Evolutionary conservation across 2,797 vertebrate genomes (phyloP).

Genomic region (Botia kubotai): DNA sequence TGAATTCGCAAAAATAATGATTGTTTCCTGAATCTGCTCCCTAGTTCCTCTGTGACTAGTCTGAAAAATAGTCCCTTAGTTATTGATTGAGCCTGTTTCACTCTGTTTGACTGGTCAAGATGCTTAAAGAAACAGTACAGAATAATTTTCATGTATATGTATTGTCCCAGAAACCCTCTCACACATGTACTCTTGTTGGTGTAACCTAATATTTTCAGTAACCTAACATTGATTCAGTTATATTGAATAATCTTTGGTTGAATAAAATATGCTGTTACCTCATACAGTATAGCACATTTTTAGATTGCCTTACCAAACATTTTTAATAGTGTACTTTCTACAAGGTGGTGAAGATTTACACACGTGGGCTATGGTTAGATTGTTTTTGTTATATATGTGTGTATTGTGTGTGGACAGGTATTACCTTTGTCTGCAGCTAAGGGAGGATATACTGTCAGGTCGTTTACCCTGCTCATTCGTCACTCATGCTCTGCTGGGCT

Average conservation of each 20-base stretch:
- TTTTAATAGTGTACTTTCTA: neutral
- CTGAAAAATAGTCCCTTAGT: neutral
- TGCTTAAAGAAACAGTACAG: neutral
- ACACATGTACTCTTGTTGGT: too few relatives aligned
- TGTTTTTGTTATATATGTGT: conserved; percentile 18
- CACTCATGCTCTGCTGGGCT: conserved; percentile 94
- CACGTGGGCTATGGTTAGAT: neutral
- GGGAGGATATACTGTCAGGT: conserved; percentile 94
- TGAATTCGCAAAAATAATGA: conserved; percentile 6
- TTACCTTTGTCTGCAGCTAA: conserved; percentile 96
- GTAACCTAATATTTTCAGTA: too few relatives aligned
- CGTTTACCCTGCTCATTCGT: conserved; percentile 96
- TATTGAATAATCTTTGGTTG: too few relatives aligned
- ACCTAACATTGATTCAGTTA: too few relatives aligned
- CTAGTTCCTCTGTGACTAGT: neutral
- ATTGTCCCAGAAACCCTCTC: too few relatives aligned
- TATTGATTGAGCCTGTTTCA: neutral
- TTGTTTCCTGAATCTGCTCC: neutral
- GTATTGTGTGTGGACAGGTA: conserved; percentile 79
- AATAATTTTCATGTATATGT: too few relatives aligned
- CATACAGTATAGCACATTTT: neutral
- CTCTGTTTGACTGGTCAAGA: neutral
- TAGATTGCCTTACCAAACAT: neutral
- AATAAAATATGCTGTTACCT: neutral
- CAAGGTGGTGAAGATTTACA: neutral